A percentile compares a stretch with the other conserved stretches of the same genome.
Conservation (phyloP, 1,140 invertebrate genomes). For the Halictus rubicundus region DNA sequence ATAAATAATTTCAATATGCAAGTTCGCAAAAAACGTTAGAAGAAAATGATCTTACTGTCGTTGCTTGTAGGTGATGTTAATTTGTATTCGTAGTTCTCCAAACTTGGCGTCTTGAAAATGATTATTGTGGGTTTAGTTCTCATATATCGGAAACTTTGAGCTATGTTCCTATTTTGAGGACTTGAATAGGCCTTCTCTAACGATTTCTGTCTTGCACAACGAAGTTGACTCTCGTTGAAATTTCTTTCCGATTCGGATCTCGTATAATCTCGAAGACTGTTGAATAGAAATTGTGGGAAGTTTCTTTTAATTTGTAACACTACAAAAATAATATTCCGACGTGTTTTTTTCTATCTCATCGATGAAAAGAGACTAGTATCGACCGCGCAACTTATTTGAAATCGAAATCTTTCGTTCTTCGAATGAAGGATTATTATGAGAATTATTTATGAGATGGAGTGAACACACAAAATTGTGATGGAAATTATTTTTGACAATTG, state of each 20-base stretch:
- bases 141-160: slow-evolving; percentile 92
- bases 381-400: no score
- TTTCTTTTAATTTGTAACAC: neutral
- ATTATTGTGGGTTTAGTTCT: slow-evolving; percentile 92
- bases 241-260: slow-evolving; percentile 90
- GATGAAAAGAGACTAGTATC: no score
- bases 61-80: slow-evolving; percentile 40
- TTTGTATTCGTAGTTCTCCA: slow-evolving; percentile 85
- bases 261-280: slow-evolving; percentile 85
- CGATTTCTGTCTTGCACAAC: slow-evolving; percentile 83
- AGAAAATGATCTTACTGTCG: slow-evolving; percentile 25
- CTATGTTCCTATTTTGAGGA: slow-evolving; percentile 88
- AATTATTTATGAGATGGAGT: no score
- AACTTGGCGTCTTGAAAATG: slow-evolving; percentile 89
- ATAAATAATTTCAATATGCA: no score
- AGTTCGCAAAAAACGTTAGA: neutral
- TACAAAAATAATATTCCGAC: no score
- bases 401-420: no score
- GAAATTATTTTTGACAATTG: no score
- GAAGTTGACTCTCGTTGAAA: slow-evolving; percentile 86
- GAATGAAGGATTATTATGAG: no score
- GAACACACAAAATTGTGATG: no score
- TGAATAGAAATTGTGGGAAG: neutral
- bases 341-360: no score
- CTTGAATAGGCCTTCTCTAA: slow-evolving; percentile 86